phyloP scores from a whole-genome alignment of 2,113 vertebrate species.

The Pyrgilauda ruficollis region DNA sequence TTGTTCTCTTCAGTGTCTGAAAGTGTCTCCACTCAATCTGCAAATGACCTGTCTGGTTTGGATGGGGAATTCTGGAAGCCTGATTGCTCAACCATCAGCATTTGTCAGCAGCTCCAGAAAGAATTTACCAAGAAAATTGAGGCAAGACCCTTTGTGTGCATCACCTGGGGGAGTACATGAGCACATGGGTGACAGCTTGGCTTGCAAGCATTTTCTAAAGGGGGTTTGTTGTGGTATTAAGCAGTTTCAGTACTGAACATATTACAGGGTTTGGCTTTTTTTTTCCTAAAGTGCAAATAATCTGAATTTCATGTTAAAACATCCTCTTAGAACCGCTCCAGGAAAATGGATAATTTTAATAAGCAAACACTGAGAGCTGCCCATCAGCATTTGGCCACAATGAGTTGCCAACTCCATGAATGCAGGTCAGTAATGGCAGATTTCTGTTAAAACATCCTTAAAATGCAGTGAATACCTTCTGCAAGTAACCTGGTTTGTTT shows the following conservation, averaged over 20 bases:
- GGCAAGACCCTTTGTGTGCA: constrained; percentile 62
- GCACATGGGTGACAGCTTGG: background rate
- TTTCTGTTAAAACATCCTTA: background rate
- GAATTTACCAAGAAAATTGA: constrained; percentile 83
- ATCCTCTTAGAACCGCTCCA: constrained; percentile 62
- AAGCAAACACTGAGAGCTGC: constrained; percentile 79
- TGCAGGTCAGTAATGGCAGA: constrained; percentile 77
- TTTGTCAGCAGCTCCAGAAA: constrained; percentile 79
- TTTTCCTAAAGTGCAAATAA: background rate
- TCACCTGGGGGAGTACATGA: background rate
- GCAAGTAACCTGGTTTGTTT: constrained; percentile 16
- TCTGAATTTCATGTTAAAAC: background rate
- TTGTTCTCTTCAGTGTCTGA: constrained; percentile 47
- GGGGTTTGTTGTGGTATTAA: background rate
- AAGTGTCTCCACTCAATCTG: constrained; percentile 42
- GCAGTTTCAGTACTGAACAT: background rate
- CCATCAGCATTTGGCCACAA: constrained; percentile 78
- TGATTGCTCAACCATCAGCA: constrained; percentile 37
- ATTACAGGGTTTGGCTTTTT: background rate
- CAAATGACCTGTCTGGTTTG: constrained; percentile 14
- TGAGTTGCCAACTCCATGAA: constrained; percentile 76
- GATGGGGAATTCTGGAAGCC: constrained; percentile 51
- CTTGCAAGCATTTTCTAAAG: background rate
- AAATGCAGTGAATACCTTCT: background rate
- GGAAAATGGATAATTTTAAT: constrained; percentile 81